Base-by-base conservation (phyloP, 2,888 invertebrate genomes). In the Ephialtes manifestator region DNA sequence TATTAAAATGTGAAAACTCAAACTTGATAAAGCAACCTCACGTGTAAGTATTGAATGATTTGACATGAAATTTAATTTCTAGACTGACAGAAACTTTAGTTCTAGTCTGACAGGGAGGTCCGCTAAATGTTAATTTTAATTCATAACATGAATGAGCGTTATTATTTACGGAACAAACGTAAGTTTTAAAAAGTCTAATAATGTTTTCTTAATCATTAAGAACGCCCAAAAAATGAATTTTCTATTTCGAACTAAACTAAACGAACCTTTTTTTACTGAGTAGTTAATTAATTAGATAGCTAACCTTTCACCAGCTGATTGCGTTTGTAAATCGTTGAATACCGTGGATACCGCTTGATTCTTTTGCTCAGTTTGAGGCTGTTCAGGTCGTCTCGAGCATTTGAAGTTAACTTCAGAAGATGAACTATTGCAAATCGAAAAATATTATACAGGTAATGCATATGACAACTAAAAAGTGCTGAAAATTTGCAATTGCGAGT, bases 341-440 rank as follows among this genome's bases (percentile, higher is more conserved):
- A 72, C 4, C 79, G 63, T 2, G 79, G 79, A 43, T 80, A 71
- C 11, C 79, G 71, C 10, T 11, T 65, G 13, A 80, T 65, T 63
- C 48, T 43, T 39, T 72, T 80, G 13, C 39, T 28, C 0, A 3
- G 18, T 39, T 28, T 51, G 4, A 79, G 63, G 24, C 79, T 79
- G 24, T 79, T 20, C 4, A 79, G 5, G 24, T 79, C 79, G 65
- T 65, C 39, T 39, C 65, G 43, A 8, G 71, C 71, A 11, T 70
- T 51, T 1, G 70, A 60, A 0, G 77, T 77, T 28, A 77, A n/a
- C 13, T 77, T 77, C 11, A 67, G n/a, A 3, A 76, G 76, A 39
- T 67, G 28, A 18, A 11, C 78, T 78, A 46, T 78, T 13, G 18
- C 7, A 53, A 28, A 31, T 53, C 10, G 35, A 46, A 65, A 46